These are phyloP conservation scores for Hydrozoanthus gracilis DNA, from an alignment of 92 coral and sea anemone species.

Conservation along the genomic window DNA sequence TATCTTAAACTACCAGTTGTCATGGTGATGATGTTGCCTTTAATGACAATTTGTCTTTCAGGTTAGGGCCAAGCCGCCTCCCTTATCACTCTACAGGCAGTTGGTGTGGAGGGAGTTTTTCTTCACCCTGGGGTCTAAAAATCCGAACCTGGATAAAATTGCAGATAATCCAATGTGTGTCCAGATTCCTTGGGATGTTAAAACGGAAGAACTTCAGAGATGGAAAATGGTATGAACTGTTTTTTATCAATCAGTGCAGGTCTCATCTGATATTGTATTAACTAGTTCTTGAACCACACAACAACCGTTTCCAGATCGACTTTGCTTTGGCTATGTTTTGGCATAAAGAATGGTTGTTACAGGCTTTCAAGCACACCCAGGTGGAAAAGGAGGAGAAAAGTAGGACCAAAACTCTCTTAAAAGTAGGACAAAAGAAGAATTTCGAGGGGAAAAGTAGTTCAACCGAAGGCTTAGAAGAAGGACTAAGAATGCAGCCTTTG, in stretches of 20 bases:
- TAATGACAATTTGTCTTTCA: slow-evolving; percentile 11
- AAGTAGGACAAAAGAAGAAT: too few relatives aligned
- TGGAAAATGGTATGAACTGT: slow-evolving; percentile 77
- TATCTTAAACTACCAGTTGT: background rate
- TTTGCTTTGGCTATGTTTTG: too few relatives aligned
- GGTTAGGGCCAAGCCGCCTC: slow-evolving; percentile 87
- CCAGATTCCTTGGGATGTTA: slow-evolving; percentile 82
- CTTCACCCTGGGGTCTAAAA: slow-evolving; percentile 81
- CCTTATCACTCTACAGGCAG: slow-evolving; percentile 85
- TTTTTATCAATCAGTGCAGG: background rate
- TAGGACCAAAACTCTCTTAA: too few relatives aligned
- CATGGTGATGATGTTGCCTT: background rate
- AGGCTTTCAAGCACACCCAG: too few relatives aligned
- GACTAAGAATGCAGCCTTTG: too few relatives aligned
- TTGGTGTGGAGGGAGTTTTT: slow-evolving; percentile 92
- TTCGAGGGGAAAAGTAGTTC: too few relatives aligned
- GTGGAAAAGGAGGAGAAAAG: too few relatives aligned
- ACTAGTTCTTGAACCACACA: too few relatives aligned
- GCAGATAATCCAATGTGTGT: slow-evolving; percentile 81
- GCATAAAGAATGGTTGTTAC: too few relatives aligned
- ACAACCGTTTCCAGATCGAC: too few relatives aligned
- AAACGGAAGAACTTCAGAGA: slow-evolving; percentile 54
- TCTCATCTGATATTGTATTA: too few relatives aligned
- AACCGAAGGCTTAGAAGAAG: too few relatives aligned
- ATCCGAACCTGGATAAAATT: slow-evolving; percentile 80